phyloP scores from a whole-genome alignment of 2,797 vertebrate genomes.

The Setipinna tenuifilis region DNA sequence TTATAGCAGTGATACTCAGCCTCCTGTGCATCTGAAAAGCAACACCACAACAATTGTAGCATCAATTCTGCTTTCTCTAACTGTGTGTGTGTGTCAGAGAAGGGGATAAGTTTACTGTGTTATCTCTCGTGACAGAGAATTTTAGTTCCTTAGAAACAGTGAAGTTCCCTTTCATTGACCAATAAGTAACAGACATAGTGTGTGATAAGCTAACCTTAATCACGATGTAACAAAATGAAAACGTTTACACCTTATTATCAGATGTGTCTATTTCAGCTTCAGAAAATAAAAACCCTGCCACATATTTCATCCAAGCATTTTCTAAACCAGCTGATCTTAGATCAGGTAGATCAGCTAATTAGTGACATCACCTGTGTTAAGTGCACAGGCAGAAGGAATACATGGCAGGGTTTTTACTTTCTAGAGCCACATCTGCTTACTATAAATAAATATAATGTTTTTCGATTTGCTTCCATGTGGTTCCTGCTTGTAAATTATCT shows the following conservation, averaged over 20 bases:
- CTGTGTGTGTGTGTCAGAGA: background rate
- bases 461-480: background rate
- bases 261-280: too few species aligned
- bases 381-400: too few species aligned
- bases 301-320: too few species aligned
- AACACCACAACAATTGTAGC: background rate
- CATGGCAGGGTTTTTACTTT: background rate
- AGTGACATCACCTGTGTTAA: too few species aligned
- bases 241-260: too few species aligned
- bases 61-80: background rate
- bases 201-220: background rate
- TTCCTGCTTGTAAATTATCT: background rate
- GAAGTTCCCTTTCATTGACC: background rate
- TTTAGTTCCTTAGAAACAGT: background rate
- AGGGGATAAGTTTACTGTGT: background rate
- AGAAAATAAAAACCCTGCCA: too few species aligned
- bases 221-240: background rate
- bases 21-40: background rate
- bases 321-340: too few species aligned
- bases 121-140: background rate
- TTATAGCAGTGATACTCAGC: background rate
- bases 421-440: too few species aligned
- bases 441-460: background rate
- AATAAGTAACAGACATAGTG: background rate
- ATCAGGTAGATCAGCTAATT: too few species aligned